Conservation (phyloP, 2,797 vertebrate genomes). For the Semotilus atromaculatus region DNA sequence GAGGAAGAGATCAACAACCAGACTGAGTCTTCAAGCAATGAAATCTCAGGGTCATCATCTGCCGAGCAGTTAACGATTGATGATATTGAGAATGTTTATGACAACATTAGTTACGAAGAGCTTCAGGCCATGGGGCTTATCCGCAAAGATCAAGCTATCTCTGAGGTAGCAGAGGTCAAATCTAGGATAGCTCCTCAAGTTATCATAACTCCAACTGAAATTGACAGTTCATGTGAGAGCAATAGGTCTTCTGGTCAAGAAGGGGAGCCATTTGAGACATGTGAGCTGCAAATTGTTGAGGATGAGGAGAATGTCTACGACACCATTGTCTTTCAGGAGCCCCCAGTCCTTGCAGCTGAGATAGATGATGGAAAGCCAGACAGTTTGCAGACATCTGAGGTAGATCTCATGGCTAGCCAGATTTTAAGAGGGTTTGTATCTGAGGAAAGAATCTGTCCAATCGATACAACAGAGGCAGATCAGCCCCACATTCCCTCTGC, state of each 20-base stretch:
- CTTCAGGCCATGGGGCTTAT: slow-evolving; percentile 91
- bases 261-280: slow-evolving; percentile 69
- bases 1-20: slow-evolving; percentile 54
- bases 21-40: slow-evolving; percentile 78
- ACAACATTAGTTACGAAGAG: slow-evolving; percentile 97
- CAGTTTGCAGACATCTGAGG: slow-evolving; percentile 77
- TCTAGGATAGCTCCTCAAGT: slow-evolving; percentile 52
- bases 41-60: slow-evolving; percentile 83
- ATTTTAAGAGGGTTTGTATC: slow-evolving; percentile 80
- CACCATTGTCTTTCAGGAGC: slow-evolving; percentile 86
- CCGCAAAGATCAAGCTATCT: slow-evolving; percentile 75
- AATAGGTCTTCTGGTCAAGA: slow-evolving; percentile 71
- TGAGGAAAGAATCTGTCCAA: slow-evolving; percentile 87
- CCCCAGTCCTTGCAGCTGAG: slow-evolving; percentile 61
- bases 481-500: slow-evolving; percentile 57
- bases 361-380: slow-evolving; percentile 65
- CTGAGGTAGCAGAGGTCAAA: slow-evolving; percentile 63
- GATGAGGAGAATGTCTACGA: slow-evolving; percentile 92
- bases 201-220: slow-evolving; percentile 66
- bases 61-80: slow-evolving; percentile 89
- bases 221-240: slow-evolving; percentile 69
- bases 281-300: slow-evolving; percentile 84
- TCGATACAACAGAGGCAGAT: slow-evolving; percentile 76
- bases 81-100: slow-evolving; percentile 94
- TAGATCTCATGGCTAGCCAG: slow-evolving; percentile 77